These are phyloP conservation scores for Phylloscopus trochiloides DNA, from an alignment of 2,113 vertebrate genomes.

Conservation along the genomic window DNA sequence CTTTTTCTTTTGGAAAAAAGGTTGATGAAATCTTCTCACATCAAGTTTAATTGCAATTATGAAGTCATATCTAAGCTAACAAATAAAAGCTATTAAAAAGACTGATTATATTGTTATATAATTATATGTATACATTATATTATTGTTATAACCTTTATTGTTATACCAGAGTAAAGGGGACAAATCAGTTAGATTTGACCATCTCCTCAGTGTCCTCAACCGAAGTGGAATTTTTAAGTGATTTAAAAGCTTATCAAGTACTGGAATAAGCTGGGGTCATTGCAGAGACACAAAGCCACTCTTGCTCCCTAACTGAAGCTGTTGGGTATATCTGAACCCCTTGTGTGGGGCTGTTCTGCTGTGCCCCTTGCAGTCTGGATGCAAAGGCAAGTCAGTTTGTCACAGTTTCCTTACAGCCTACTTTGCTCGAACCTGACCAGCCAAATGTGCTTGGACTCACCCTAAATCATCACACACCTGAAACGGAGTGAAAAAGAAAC, in stretches of 20 bases:
- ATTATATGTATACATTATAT: too few relatives aligned
- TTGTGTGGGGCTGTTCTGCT: not conserved
- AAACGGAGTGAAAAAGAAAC: not conserved
- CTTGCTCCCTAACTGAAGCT: not conserved
- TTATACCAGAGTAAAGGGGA: not conserved
- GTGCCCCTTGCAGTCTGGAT: not conserved
- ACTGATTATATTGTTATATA: not conserved
- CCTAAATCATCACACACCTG: not conserved
- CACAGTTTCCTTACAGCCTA: not conserved
- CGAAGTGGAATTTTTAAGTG: not conserved
- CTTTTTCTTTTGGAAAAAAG: not conserved
- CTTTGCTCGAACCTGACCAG: not conserved
- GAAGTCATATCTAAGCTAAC: not conserved
- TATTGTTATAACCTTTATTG: not conserved
- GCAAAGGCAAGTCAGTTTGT: not conserved
- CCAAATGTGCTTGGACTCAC: not conserved
- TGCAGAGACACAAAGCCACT: not conserved
- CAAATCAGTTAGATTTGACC: not conserved
- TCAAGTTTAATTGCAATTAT: not conserved
- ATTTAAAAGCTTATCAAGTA: not conserved
- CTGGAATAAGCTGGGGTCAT: not conserved
- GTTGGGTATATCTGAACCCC: rapidly evolving
- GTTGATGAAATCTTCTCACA: not conserved
- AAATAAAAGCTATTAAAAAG: not conserved
- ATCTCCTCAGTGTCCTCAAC: not conserved